A percentile compares a stretch with the other conserved stretches of the same genome.
Evolutionary conservation across 2,888 invertebrate genomes (phyloP).

Genomic region (Dryobotodes eremita): DNA sequence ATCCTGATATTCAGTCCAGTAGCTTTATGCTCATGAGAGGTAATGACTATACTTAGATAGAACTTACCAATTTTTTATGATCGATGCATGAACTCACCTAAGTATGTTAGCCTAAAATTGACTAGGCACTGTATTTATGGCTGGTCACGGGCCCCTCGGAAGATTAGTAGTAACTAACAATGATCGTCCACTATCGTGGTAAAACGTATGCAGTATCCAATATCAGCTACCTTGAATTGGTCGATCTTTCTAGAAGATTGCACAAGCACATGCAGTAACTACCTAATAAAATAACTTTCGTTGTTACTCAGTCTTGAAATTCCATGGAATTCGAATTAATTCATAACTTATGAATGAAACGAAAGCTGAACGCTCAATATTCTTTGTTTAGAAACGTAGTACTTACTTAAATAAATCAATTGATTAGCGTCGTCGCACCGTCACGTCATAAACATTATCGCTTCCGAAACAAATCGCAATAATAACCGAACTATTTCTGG

Average conservation of each 20-base stretch:
- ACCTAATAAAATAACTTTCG: background rate
- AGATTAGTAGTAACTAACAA: constrained; percentile 21
- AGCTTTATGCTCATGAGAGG: background rate
- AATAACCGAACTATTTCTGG: constrained; percentile 68
- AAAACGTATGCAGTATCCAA: constrained; percentile 22
- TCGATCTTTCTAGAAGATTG: constrained; percentile 14
- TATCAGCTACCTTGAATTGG: constrained; percentile 38
- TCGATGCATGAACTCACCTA: background rate
- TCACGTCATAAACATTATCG: constrained; percentile 61
- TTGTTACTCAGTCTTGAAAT: background rate
- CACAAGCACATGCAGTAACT: constrained; percentile 14
- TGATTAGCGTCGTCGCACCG: constrained; percentile 49
- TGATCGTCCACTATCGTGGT: constrained; percentile 16
- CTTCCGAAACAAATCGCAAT: constrained; percentile 71
- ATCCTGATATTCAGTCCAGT: background rate
- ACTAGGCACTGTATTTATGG: background rate
- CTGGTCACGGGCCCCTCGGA: constrained; percentile 1
- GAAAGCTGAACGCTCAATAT: constrained; percentile 28
- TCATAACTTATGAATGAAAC: constrained; percentile 30
- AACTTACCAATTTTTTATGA: background rate
- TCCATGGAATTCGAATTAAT: background rate
- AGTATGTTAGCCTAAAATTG: background rate
- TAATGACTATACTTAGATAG: too few relatives aligned
- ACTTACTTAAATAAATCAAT: constrained; percentile 49
- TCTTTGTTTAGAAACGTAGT: constrained; percentile 20